Percentiles rank a stretch among this genome's conserved stretches.
These are phyloP conservation scores for Plumapathes pennacea DNA, from an alignment of 92 coral and sea anemone genomes.

Conservation along the genomic window DNA sequence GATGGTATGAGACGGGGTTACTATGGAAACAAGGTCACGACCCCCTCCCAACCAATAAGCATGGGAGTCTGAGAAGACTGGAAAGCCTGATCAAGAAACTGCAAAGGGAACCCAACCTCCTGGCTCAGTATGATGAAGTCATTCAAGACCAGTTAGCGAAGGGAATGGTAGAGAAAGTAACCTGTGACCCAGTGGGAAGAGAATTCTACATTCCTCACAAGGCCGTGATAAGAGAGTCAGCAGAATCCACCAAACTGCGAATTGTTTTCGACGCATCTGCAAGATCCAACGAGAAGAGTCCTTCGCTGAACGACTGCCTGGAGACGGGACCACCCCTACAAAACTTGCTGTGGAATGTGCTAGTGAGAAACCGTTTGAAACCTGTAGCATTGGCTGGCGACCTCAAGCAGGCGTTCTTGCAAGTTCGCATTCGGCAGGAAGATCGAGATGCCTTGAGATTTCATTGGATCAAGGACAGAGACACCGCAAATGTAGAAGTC, in stretches of 20 bases:
- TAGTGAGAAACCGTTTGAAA: conserved; percentile 20
- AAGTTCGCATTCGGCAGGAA: conserved; percentile 12
- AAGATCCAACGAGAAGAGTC: conserved; percentile 1
- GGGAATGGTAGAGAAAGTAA: conserved; percentile 17
- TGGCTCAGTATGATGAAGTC: conserved; percentile 9
- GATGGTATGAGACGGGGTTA: conserved; percentile 11
- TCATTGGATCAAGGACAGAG: conserved; percentile 31
- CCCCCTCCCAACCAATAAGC: conserved; percentile 4
- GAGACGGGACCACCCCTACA: conserved; percentile 30
- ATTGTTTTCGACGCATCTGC: conserved; percentile 44
- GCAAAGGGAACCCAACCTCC: conserved; percentile 24
- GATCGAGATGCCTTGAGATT: conserved; percentile 39
- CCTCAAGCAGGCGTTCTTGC: conserved; percentile 47
- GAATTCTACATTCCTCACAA: conserved; percentile 17
- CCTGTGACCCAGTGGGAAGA: conserved; percentile 10
- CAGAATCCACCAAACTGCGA: conserved; percentile 36
- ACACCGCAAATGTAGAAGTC: conserved; percentile 12
- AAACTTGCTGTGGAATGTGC: conserved; percentile 19
- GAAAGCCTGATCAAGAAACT: conserved; percentile 17
- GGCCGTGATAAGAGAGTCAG: conserved; percentile 15
- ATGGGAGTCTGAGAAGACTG: background rate
- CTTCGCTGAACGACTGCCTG: conserved; percentile 43
- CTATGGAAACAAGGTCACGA: conserved; percentile 21
- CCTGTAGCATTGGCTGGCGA: conserved; percentile 23
- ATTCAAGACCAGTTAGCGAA: conserved; percentile 25